Percentiles rank a stretch among this genome's conserved stretches.
These are phyloP conservation scores for Pseudococcus viburni DNA, from an alignment of 2,888 invertebrate genomes.

Conservation along the genomic window DNA sequence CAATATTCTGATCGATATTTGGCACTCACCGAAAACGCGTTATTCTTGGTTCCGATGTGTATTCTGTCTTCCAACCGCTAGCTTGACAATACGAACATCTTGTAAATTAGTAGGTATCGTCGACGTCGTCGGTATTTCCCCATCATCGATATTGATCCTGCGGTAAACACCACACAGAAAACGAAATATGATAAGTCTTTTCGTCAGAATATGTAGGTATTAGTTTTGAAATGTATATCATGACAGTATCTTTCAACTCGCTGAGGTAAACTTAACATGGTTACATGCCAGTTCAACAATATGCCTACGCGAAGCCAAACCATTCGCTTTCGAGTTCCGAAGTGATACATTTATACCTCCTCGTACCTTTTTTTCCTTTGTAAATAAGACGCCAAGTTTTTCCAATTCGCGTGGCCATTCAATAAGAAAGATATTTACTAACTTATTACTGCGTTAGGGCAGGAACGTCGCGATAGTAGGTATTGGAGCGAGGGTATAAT, in stretches of 20 bases:
- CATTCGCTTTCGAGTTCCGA: not conserved
- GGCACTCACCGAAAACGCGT: slow-evolving; percentile 17
- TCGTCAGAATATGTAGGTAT: not conserved
- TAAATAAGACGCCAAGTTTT: not conserved
- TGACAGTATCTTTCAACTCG: slow-evolving; percentile 29
- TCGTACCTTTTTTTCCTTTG: not conserved
- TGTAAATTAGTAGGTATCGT: slow-evolving; percentile 11
- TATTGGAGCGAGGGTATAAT: too few relatives aligned
- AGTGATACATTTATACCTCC: not conserved
- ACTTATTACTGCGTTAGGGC: not conserved
- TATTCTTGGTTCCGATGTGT: not conserved
- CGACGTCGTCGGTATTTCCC: not conserved
- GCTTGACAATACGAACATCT: not conserved
- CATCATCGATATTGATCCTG: slow-evolving; percentile 6
- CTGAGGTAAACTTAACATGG: slow-evolving; percentile 3
- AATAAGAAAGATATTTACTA: not conserved
- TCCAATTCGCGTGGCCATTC: not conserved
- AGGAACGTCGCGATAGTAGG: too few relatives aligned
- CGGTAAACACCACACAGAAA: not conserved
- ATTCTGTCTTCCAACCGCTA: not conserved
- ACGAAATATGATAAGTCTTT: slow-evolving; percentile 31
- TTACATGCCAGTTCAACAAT: slow-evolving; percentile 10
- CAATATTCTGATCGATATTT: slow-evolving; percentile 36
- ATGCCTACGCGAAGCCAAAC: not conserved
- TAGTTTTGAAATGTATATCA: slow-evolving; percentile 38